Conservation (phyloP, 2,888 invertebrate species). For the Xylota segnis region DNA sequence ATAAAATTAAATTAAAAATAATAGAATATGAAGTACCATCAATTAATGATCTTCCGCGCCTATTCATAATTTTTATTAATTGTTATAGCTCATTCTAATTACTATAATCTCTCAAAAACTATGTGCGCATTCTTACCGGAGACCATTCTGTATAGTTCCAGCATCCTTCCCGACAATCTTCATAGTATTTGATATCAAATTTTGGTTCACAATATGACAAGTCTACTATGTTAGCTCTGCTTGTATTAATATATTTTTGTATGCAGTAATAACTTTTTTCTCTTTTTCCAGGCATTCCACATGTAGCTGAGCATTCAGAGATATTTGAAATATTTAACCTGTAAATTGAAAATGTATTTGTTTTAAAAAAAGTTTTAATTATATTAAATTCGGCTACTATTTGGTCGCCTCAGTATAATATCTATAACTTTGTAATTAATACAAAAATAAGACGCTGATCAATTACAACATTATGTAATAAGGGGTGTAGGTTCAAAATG, state of each 20-base stretch:
- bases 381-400: neutral
- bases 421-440: too few species aligned
- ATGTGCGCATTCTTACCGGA: constrained; percentile 84
- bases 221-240: constrained; percentile 82
- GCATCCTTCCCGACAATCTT: constrained; percentile 88
- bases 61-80: too few species aligned
- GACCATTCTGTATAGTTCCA: constrained; percentile 92
- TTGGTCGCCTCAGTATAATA: too few species aligned
- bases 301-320: constrained; percentile 89
- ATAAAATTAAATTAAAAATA: too few species aligned
- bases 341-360: constrained; percentile 9
- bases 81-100: too few species aligned
- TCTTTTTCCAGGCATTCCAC: constrained; percentile 88
- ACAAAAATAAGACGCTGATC: too few species aligned
- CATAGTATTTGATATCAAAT: constrained; percentile 80
- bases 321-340: constrained; percentile 81
- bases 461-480: too few species aligned
- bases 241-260: constrained; percentile 83
- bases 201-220: constrained; percentile 81
- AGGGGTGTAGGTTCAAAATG: too few species aligned
- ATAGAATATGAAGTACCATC: too few species aligned
- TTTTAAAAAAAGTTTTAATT: neutral
- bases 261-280: constrained; percentile 87
- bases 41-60: too few species aligned
- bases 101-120: too few species aligned